Percentiles rank a stretch among this genome's conserved stretches.
Conservation (phyloP, 53 echinoderm and acorn worm species). For the Paelopatides confundens region DNA sequence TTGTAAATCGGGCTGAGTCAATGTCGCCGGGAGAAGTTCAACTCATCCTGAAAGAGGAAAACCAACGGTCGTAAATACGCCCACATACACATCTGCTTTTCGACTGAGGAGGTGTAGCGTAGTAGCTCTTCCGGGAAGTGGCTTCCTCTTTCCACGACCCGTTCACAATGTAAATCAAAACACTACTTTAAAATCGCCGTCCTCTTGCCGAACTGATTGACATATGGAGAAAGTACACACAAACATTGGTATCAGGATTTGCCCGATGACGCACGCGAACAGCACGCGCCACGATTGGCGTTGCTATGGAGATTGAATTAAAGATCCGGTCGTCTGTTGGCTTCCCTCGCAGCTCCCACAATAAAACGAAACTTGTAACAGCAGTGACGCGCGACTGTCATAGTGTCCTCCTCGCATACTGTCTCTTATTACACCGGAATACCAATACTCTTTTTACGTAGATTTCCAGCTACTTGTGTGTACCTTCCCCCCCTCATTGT, state of each 20-base stretch:
- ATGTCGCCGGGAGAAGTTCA: too few species aligned
- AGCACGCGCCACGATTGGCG: slow-evolving; percentile 37
- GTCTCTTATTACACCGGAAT: too few species aligned
- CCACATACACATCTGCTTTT: neutral
- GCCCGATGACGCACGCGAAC: slow-evolving; percentile 48
- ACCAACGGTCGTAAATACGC: neutral
- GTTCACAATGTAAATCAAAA: neutral
- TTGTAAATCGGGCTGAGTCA: too few species aligned
- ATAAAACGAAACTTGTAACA: slow-evolving; percentile 1
- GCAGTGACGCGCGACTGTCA: neutral
- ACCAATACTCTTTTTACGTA: too few species aligned
- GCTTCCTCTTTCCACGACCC: neutral
- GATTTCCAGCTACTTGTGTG: too few species aligned
- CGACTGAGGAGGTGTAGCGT: neutral
- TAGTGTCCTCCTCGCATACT: too few species aligned
- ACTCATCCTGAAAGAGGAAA: neutral
- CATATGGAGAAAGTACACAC: slow-evolving; percentile 42
- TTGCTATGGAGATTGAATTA: slow-evolving; percentile 47
- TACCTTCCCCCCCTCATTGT: too few species aligned
- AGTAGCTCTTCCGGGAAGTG: neutral
- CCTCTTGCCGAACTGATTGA: slow-evolving; percentile 19
- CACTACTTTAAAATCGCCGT: neutral
- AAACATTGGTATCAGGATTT: slow-evolving; percentile 43
- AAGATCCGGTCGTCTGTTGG: slow-evolving; percentile 53
- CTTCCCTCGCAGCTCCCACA: slow-evolving; percentile 40